Conservation (phyloP, 2,113 vertebrate genomes). For the Neogale vison region DNA sequence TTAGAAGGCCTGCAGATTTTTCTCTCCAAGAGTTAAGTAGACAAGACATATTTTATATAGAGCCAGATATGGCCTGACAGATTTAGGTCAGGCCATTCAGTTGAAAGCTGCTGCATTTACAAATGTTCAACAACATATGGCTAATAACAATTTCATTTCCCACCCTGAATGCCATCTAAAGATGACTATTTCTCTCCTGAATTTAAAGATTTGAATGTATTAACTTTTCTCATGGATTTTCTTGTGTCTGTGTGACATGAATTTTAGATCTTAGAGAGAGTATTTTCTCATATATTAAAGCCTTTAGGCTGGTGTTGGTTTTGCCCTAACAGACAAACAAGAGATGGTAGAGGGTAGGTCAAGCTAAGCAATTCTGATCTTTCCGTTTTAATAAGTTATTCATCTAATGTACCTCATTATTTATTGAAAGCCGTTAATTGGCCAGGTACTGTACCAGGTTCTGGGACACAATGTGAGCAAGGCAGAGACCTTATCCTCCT, state of each 20-base stretch:
- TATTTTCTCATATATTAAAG: neutral
- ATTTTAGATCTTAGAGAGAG: slow-evolving; percentile 11
- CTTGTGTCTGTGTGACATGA: neutral
- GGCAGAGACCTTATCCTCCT: neutral
- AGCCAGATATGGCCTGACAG: slow-evolving; percentile 63
- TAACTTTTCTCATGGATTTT: neutral
- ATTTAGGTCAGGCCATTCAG: slow-evolving; percentile 60
- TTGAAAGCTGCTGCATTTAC: slow-evolving; percentile 43
- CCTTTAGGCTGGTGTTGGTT: neutral
- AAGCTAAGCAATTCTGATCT: neutral
- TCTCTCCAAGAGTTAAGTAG: slow-evolving; percentile 16
- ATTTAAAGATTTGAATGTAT: neutral
- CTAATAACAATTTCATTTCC: neutral
- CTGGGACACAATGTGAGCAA: neutral
- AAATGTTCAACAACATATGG: neutral
- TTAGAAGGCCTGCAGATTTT: slow-evolving; percentile 32
- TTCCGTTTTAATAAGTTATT: neutral
- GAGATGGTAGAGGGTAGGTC: neutral
- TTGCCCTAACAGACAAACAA: neutral
- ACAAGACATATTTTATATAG: slow-evolving; percentile 33
- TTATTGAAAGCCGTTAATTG: neutral
- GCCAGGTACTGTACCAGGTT: neutral
- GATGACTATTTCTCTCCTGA: neutral
- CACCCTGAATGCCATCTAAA: neutral
- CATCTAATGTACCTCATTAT: neutral